phyloP scores from a whole-genome alignment of 1,140 invertebrate species.

The Ridgeia piscesae region DNA sequence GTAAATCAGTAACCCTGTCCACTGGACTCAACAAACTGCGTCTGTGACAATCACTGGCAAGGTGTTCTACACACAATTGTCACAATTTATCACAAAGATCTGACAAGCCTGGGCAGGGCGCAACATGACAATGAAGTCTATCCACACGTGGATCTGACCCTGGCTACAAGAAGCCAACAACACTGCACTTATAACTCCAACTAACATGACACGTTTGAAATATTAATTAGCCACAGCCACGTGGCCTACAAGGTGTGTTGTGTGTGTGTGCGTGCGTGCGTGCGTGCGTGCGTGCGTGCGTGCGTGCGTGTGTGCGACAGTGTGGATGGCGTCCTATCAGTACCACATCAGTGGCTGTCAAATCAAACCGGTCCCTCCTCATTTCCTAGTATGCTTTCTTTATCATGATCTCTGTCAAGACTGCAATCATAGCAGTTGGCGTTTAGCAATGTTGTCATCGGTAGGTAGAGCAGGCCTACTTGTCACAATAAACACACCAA shows the following conservation, averaged over 20 bases:
- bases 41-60: too few species aligned
- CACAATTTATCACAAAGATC: background rate
- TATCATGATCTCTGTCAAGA: background rate
- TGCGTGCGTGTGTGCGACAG: too few species aligned
- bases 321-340: background rate
- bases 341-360: background rate
- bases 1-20: too few species aligned
- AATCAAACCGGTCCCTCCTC: background rate
- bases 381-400: background rate
- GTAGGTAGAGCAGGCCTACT: background rate
- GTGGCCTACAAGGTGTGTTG: background rate
- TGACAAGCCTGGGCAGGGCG: background rate
- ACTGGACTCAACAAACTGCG: too few species aligned
- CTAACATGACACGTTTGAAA: constrained; percentile 1
- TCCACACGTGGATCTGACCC: background rate
- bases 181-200: background rate
- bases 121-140: background rate
- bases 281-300: background rate
- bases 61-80: too few species aligned
- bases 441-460: background rate
- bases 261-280: background rate
- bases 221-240: background rate
- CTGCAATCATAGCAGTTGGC: background rate
- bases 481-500: background rate
- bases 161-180: background rate